These are phyloP conservation scores for Pica pica DNA, from an alignment of 2,113 vertebrate species.

Conservation along the genomic window DNA sequence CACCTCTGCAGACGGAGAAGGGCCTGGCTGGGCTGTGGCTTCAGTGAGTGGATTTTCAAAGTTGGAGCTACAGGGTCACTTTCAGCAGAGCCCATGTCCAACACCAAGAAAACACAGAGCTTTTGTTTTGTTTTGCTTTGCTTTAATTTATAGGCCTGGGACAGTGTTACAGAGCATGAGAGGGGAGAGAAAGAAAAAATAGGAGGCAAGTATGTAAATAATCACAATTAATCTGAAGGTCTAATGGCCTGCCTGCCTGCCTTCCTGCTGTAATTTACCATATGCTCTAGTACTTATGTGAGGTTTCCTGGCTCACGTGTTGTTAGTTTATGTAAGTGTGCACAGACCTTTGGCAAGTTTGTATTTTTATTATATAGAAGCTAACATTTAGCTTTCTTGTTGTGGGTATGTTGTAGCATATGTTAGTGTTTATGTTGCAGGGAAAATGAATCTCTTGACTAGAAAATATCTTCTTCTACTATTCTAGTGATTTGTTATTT, in stretches of 20 bases:
- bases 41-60: accelerated
- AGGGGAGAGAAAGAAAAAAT: not conserved
- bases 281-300: slow-evolving; percentile 34
- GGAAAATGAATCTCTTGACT: slow-evolving; percentile 38
- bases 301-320: slow-evolving; percentile 8
- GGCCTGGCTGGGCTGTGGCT: not conserved
- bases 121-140: not conserved
- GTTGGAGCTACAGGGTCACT: not conserved
- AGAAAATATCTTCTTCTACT: slow-evolving; percentile 18
- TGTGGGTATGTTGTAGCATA: slow-evolving; percentile 41
- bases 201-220: slow-evolving; percentile 25
- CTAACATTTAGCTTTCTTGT: slow-evolving; percentile 54
- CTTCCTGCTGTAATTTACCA: slow-evolving; percentile 37
- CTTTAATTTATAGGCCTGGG: not conserved
- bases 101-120: not conserved
- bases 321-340: slow-evolving; percentile 36
- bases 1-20: not conserved
- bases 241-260: not conserved
- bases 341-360: slow-evolving; percentile 43
- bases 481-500: slow-evolving; percentile 40
- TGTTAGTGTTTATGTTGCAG: slow-evolving; percentile 27
- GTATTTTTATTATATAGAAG: slow-evolving; percentile 49
- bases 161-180: not conserved
- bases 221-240: slow-evolving; percentile 31
- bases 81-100: not conserved